Conservation (phyloP, 92 coral and sea anemone species). For the Anthopleura xanthogrammica region DNA sequence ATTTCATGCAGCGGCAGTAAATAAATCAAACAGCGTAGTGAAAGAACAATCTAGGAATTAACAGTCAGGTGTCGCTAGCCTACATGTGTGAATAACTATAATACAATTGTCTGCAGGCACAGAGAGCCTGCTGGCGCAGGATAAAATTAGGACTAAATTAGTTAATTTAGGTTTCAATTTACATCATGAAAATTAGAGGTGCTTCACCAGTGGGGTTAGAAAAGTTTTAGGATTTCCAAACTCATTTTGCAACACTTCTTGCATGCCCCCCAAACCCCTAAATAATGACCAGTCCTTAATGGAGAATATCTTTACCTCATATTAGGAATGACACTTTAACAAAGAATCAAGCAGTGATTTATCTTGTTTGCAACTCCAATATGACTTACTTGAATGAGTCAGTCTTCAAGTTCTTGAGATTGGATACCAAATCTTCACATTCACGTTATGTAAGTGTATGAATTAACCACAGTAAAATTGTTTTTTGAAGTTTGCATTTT, state of each 20-base stretch:
- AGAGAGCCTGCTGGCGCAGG: too few relatives aligned
- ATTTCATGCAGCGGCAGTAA: too few relatives aligned
- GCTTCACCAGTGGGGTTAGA: too few relatives aligned
- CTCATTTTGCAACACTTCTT: background rate
- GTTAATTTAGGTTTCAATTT: too few relatives aligned
- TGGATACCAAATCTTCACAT: background rate
- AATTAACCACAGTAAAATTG: background rate
- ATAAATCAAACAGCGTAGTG: too few relatives aligned
- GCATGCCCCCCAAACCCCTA: background rate
- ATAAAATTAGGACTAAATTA: too few relatives aligned
- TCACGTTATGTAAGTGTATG: slow-evolving; percentile 3
- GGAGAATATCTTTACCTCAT: background rate
- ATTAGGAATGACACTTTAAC: slow-evolving; percentile 9
- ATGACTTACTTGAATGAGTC: slow-evolving; percentile 38
- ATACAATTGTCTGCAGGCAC: too few relatives aligned
- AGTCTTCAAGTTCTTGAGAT: slow-evolving; percentile 12
- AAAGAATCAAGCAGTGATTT: slow-evolving; percentile 50
- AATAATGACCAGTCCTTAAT: background rate
- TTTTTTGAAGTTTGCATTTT: background rate
- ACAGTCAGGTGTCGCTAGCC: too few relatives aligned
- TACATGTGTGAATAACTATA: too few relatives aligned
- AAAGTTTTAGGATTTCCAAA: too few relatives aligned
- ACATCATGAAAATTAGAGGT: too few relatives aligned
- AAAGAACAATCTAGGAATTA: too few relatives aligned
- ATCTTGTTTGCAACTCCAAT: slow-evolving; percentile 61